These are phyloP conservation scores for Hedya salicella DNA, from an alignment of 2,888 invertebrate species.

Conservation along the genomic window DNA sequence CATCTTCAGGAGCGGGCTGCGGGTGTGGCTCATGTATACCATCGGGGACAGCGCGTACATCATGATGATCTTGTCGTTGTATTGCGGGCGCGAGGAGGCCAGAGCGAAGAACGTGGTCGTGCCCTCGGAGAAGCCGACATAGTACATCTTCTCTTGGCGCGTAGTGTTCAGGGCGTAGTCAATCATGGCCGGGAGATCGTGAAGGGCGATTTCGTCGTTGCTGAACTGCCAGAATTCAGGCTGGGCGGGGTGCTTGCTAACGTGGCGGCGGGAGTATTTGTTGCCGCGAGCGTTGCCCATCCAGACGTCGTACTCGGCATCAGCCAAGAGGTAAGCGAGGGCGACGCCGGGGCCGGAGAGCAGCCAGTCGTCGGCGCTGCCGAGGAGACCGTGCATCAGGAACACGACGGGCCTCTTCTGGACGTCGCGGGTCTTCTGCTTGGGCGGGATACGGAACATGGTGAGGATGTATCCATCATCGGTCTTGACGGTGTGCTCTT, in stretches of 20 bases:
- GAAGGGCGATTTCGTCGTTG: slow-evolving; percentile 74
- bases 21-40: slow-evolving; percentile 74
- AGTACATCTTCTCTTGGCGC: slow-evolving; percentile 67
- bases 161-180: slow-evolving; percentile 68
- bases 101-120: slow-evolving; percentile 72
- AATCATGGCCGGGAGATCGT: slow-evolving; percentile 77
- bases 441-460: slow-evolving; percentile 72
- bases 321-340: slow-evolving; percentile 70
- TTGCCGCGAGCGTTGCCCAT: slow-evolving; percentile 76
- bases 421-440: slow-evolving; percentile 54
- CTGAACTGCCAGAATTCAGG: slow-evolving; percentile 77
- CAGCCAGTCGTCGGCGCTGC: slow-evolving; percentile 88
- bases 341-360: slow-evolving; percentile 86
- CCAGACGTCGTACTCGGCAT: slow-evolving; percentile 78
- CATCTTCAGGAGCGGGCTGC: slow-evolving; percentile 76
- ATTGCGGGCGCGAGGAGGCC: slow-evolving; percentile 65
- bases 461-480: slow-evolving; percentile 78
- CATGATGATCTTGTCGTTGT: slow-evolving; percentile 70
- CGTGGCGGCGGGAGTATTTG: slow-evolving; percentile 71
- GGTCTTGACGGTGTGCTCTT: slow-evolving; percentile 71
- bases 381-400: slow-evolving; percentile 87
- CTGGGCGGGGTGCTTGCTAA: slow-evolving; percentile 67
- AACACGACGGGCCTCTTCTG: slow-evolving; percentile 75
- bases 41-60: slow-evolving; percentile 77
- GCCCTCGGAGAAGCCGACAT: slow-evolving; percentile 72